Base-by-base conservation (phyloP, 2,888 invertebrate genomes). In the Cyclophora punctaria region DNA sequence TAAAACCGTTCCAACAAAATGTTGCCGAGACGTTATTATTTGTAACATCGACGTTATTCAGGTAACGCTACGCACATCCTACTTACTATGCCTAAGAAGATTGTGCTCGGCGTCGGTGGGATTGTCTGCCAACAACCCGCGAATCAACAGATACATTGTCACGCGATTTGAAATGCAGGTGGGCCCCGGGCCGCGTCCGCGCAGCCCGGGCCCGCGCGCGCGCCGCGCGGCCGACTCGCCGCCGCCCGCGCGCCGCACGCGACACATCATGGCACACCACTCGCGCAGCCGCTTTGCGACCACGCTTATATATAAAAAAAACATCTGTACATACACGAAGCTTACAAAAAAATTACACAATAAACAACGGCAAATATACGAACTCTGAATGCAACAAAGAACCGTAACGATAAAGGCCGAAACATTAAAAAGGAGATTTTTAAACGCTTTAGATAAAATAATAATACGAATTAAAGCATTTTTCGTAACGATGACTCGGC, bases 101-200 rank as follows among this genome's bases (percentile, higher is more conserved):
- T 75, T 71, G 78, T 80, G 82, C 78, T 76, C 77, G 78, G 78
- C 83, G 77, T 82, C 86, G 86, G 86, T 85, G 86, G 87, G 86
- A 76, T 73, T 63, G 66, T 74, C 64, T 73, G 77, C 78, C 78
- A 78, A 78, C 78, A 74, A 74, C 71, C 75, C 77, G 75, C 72
- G 64, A 74, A 67, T 68, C 66, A 78, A 83, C 78, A 80, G 80
- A 78, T 78, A 72, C 80, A 77, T 79, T 78, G 80, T 80, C 80
- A 79, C 81, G 73, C 71, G 66, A 71, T 70, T 69, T 63, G 62
- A 82, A 83, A 80, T 78, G 80, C 78, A 71, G 73, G 57, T 58
- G 65, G 56, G 53, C 40, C 48, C 49, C 37, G 4, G 5, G 5
- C 37, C 37, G 4, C 5, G 48, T 52, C 49, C 46, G 50, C 48